phyloP scores from a whole-genome alignment of 2,888 invertebrate genomes.

The Cheilosia grossa region DNA sequence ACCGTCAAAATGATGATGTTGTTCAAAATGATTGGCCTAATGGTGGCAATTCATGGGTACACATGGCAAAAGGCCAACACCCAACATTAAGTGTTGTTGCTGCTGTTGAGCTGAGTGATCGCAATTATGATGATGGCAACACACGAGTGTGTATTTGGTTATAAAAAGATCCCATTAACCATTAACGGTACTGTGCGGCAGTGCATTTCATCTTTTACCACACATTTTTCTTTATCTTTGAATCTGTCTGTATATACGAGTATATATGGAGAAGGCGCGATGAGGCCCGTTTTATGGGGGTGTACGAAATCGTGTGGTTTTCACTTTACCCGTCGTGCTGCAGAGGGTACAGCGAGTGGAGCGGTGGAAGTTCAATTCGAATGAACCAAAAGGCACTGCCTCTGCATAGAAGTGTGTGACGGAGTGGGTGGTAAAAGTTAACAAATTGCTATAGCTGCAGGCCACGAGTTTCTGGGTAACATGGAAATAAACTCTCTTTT shows the following conservation, averaged over 20 bases:
- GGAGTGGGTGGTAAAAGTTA: constrained; percentile 51
- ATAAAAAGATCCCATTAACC: constrained; percentile 48
- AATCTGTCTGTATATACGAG: neutral
- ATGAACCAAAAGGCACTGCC: neutral
- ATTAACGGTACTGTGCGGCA: constrained; percentile 25
- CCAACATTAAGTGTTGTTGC: constrained; percentile 20
- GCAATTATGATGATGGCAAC: neutral
- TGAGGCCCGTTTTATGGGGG: constrained; percentile 50
- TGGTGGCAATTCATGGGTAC: constrained; percentile 47
- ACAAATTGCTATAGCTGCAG: constrained; percentile 40
- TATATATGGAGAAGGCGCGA: constrained; percentile 10
- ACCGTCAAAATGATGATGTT: constrained; percentile 39
- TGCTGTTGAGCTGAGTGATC: neutral
- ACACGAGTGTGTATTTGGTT: constrained; percentile 19
- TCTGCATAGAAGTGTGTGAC: constrained; percentile 11
- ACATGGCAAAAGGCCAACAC: constrained; percentile 52
- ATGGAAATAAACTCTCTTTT: neutral
- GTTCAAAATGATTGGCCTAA: constrained; percentile 56
- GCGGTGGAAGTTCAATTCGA: neutral
- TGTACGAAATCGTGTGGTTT: constrained; percentile 60
- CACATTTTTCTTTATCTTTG: constrained; percentile 4
- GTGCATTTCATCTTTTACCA: constrained; percentile 2
- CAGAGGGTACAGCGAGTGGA: neutral
- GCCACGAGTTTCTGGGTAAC: neutral
- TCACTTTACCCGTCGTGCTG: constrained; percentile 43